Evolutionary conservation across 2,113 vertebrate species (phyloP).

Genomic region (Hippocampus barbouri): DNA sequence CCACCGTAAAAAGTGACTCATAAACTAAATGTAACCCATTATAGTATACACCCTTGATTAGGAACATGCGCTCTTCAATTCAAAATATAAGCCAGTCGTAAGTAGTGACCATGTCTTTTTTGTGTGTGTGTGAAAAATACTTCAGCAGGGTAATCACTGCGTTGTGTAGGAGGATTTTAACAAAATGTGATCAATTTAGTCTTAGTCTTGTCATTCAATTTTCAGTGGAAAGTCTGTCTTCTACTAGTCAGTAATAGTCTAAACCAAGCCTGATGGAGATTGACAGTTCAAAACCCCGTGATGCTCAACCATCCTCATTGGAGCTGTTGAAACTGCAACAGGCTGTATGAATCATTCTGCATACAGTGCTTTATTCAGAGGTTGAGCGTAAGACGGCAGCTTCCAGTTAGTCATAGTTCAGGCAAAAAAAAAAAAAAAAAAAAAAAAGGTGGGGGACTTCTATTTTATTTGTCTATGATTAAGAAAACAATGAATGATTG

Average conservation of each 20-base stretch:
- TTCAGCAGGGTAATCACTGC: conserved; percentile 23
- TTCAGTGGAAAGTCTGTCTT: conserved; percentile 18
- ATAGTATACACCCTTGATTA: conserved; percentile 1
- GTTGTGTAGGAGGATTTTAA: conserved; percentile 38
- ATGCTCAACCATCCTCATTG: not conserved
- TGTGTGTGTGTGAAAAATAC: conserved; percentile 24
- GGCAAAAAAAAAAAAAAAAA: not conserved
- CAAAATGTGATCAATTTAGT: conserved; percentile 11
- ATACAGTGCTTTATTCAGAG: conserved; percentile 1
- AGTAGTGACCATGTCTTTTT: conserved; percentile 20
- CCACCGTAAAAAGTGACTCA: conserved; percentile 4
- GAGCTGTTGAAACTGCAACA: not conserved
- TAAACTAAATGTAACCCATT: conserved; percentile 20
- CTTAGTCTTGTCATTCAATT: conserved; percentile 16
- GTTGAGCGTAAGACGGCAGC: not conserved
- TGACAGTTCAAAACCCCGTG: not conserved
- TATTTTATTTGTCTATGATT: not conserved
- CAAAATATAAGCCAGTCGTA: conserved; percentile 4
- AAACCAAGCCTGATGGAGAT: conserved; percentile 7
- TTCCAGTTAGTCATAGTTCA: conserved; percentile 5
- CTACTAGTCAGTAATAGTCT: conserved; percentile 5
- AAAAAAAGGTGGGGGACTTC: not conserved
- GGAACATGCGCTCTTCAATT: conserved; percentile 17
- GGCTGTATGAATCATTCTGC: conserved; percentile 11
- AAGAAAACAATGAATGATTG: not conserved